A percentile compares a stretch with the other conserved stretches of the same genome.
Evolutionary conservation across 2,113 vertebrate genomes (phyloP).

Genomic region (Platysteira castanea): DNA sequence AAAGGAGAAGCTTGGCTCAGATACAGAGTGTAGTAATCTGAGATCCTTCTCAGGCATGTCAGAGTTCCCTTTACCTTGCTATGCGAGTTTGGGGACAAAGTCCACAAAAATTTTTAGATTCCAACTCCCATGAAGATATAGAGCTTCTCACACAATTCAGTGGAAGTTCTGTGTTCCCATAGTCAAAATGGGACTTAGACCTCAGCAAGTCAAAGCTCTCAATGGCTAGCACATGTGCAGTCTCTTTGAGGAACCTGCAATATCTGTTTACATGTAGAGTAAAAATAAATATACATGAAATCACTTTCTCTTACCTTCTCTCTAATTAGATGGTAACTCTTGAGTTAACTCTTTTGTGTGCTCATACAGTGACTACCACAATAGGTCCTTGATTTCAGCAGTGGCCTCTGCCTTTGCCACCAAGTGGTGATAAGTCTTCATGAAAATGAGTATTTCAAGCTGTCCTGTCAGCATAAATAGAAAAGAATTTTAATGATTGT

Average conservation of each 20-base stretch:
- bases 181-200: background rate
- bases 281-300: background rate
- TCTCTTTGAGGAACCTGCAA: background rate
- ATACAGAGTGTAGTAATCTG: background rate
- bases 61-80: background rate
- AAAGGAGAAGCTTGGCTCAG: background rate
- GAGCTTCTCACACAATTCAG: background rate
- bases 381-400: background rate
- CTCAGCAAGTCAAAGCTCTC: background rate
- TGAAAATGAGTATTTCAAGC: background rate
- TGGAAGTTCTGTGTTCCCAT: background rate
- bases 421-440: background rate
- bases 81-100: background rate
- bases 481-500: background rate
- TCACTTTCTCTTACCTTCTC: background rate
- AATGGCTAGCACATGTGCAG: background rate
- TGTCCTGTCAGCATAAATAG: background rate
- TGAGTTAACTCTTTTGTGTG: background rate
- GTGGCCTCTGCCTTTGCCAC: background rate
- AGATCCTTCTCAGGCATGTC: background rate
- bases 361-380: background rate
- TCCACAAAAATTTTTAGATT: background rate
- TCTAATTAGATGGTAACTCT: background rate
- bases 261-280: background rate
- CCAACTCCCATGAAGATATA: background rate